Percentiles rank a stretch among this genome's conserved stretches.
These are phyloP conservation scores for Maccullochella peelii DNA, from an alignment of 2,113 vertebrate species.

Conservation along the genomic window DNA sequence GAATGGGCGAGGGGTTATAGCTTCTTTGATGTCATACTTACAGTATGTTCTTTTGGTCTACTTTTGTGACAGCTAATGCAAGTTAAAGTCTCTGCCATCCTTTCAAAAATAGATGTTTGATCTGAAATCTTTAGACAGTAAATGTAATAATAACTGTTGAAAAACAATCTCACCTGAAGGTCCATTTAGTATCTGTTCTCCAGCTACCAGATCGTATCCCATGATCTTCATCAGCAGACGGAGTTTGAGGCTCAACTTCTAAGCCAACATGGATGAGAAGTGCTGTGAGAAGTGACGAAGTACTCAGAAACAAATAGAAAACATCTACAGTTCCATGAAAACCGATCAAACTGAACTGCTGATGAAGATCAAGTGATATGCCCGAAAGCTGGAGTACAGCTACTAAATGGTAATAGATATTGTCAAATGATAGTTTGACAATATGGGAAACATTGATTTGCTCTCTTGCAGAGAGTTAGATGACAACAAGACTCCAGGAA, in stretches of 20 bases:
- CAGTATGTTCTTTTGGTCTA: not conserved
- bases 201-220: not conserved
- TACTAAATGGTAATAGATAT: too few relatives aligned
- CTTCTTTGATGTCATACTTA: constrained; percentile 9
- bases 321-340: too few relatives aligned
- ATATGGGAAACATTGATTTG: not conserved
- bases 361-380: not conserved
- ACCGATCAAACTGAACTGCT: not conserved
- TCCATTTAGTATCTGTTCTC: not conserved
- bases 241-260: not conserved
- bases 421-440: too few relatives aligned
- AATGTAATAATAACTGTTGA: not conserved
- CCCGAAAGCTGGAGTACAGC: not conserved
- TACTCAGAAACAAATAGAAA: too few relatives aligned
- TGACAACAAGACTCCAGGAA: not conserved
- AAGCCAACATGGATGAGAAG: too few relatives aligned
- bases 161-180: not conserved
- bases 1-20: constrained; percentile 18
- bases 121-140: not conserved
- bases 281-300: too few relatives aligned
- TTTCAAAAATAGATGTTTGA: not conserved
- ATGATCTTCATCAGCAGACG: not conserved
- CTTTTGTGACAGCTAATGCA: constrained; percentile 3
- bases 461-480: not conserved
- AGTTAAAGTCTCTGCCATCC: not conserved